These are phyloP conservation scores for Eptesicus fuscus DNA, from an alignment of 2,113 vertebrate species.

Conservation along the genomic window DNA sequence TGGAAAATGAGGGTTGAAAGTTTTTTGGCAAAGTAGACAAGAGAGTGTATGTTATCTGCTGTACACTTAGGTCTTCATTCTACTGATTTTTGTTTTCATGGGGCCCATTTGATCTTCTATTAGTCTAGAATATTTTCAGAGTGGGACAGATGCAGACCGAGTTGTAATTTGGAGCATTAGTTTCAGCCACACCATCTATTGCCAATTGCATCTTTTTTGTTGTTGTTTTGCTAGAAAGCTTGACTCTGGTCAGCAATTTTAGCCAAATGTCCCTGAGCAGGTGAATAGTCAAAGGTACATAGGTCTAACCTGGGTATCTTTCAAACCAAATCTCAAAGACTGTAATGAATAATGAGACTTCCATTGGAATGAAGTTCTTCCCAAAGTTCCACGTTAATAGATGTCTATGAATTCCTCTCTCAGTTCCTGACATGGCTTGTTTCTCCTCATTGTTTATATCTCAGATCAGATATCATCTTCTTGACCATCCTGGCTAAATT, in stretches of 20 bases:
- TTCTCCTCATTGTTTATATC: neutral
- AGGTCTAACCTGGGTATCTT: neutral
- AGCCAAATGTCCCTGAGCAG: neutral
- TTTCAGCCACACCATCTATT: neutral
- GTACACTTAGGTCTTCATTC: neutral
- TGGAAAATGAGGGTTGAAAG: neutral
- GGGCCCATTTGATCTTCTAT: neutral
- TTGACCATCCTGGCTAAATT: neutral
- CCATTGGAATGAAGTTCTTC: neutral
- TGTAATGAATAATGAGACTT: neutral
- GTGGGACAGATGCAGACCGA: neutral
- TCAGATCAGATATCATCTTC: neutral
- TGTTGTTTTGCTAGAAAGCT: neutral
- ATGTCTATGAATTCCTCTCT: neutral
- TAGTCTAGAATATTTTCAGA: neutral
- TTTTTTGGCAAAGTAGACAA: neutral
- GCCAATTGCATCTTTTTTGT: neutral
- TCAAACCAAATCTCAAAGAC: neutral
- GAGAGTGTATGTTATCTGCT: neutral
- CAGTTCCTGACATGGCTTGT: neutral
- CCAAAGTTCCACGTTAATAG: neutral
- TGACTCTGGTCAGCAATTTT: neutral
- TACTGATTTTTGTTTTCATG: neutral
- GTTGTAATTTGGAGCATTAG: neutral
- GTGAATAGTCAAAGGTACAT: neutral